Base-by-base conservation (phyloP, 2,113 vertebrate species). In the Spheniscus mendiculus region DNA sequence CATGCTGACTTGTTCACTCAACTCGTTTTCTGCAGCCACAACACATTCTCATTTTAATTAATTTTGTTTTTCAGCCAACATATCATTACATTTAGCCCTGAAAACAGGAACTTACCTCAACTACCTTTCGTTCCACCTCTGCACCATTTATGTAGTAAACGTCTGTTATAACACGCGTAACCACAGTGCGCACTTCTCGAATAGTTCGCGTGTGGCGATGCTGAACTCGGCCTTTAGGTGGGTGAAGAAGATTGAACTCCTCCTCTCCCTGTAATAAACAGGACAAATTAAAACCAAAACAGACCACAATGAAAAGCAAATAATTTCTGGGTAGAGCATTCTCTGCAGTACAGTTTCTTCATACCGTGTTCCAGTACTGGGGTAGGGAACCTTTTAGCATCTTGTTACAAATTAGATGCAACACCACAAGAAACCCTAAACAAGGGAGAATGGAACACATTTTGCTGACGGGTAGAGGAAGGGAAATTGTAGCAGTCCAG, bases 161-260 rank as follows among this genome's bases (percentile, higher is more conserved):
- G 15, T 99, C 99, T 1, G 99, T 99, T 81, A 99, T 99, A 80
- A 99, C 98, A 8, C 99, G 99, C 0, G 99, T 99, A 52, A 99
- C 95, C 4, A 99, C 98, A 1, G 99, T 99, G 42, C 99, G 99
- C 58, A 99, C 99, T 90, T 99, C 99, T 36, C 99, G 99, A 66
- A 99, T 98, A n/a, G 99, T 99, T 47, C 99, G 98, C 62, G 98
- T 84, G 38, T 99, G 99, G 61, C 99, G 98, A 80, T 97, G 99
- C 71, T 99, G 96, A 55, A 98, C 95, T 23, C 96, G 98, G 32
- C 97, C 99, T 10, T 97, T 69, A 9, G 98, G 90, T 8, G 98
- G 98, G 29, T 98, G 98, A 27, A 97, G 98, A 53, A 98, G 82
- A 65, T 98, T 98, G 36, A 98, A 98, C 18, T 98, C 98, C 30